Evolutionary conservation across 2,888 invertebrate genomes (phyloP), one percentile per base, ranked within the genome.

Genomic region (Phengaris alcon): DNA sequence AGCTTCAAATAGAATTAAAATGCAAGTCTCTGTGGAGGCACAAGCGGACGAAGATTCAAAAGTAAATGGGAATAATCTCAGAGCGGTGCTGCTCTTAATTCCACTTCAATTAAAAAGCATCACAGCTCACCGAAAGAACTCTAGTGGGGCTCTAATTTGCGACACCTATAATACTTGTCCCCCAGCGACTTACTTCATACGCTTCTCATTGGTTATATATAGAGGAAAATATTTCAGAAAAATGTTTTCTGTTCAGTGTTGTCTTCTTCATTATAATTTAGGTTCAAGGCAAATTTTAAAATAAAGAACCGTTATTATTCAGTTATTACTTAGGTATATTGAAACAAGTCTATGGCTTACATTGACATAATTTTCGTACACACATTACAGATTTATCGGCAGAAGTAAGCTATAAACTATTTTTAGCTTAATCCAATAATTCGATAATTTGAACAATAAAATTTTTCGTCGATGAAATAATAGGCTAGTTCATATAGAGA

Each of bases 81-180:
- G 73, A 22, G 75, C 68, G 68, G 75, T 69, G 78, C 78, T 78
- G 68, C 80, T 79, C 79, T 81, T 78, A 79, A 80, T 81, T 80
- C 78, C 72, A 80, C 83, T 86, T 86, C 83, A 87, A 86, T 87
- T 87, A 86, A 84, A 82, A 86, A 85, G 82, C 82, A 84, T 82
- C 85, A 69, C 44, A 82, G 83, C 84, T 85, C 84, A 84, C 84
- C 85, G 84, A 82, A 85, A 90, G 86, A 81, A 81, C 83, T 79
- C 86, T 87, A 76, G 78, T 79, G 76, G 74, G 12, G 13, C 69
- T 69, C 70, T 51, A 51, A 64, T 64, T 64, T 64, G 35, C 6
- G 64, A 64, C 64, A 59, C 59, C 22, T 59, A 59, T 35, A 35
- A 35, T n/a, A 64, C 64, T 35, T 10, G 22, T 48, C 13, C 64